Percentiles rank a stretch among this genome's conserved stretches.
Conservation (phyloP, 2,888 invertebrate genomes). For the Amphiduros pacificus region DNA sequence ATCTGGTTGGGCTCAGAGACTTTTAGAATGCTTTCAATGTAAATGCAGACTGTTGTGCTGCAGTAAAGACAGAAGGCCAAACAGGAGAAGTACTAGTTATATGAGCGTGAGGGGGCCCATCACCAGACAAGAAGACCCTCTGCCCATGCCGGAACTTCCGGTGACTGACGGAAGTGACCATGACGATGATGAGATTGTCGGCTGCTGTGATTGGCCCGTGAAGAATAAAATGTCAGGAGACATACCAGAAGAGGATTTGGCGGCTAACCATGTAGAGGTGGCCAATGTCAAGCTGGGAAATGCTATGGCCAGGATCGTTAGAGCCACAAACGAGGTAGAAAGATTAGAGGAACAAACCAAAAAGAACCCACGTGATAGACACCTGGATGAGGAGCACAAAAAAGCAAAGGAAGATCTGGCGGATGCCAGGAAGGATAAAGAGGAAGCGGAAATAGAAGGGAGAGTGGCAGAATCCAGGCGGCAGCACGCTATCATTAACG, state of each 20-base stretch:
- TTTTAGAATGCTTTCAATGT: conserved; percentile 3
- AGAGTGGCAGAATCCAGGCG: conserved; percentile 14
- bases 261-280: background rate
- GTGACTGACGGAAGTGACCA: background rate
- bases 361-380: background rate
- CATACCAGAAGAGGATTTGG: background rate
- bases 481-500: conserved; percentile 10
- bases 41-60: conserved; percentile 3
- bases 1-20: background rate
- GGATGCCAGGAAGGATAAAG: conserved; percentile 16
- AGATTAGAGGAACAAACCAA: background rate
- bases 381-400: background rate
- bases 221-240: background rate
- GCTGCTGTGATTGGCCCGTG: conserved; percentile 10
- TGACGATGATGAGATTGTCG: background rate
- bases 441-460: conserved; percentile 17
- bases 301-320: conserved; percentile 1
- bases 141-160: background rate
- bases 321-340: background rate
- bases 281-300: background rate
- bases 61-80: background rate
- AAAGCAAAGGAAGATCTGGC: conserved; percentile 2
- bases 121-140: background rate
- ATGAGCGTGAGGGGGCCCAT: too few relatives aligned
- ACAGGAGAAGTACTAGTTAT: background rate